Conservation (phyloP, 2,797 vertebrate species). For the Danio kyathit region DNA sequence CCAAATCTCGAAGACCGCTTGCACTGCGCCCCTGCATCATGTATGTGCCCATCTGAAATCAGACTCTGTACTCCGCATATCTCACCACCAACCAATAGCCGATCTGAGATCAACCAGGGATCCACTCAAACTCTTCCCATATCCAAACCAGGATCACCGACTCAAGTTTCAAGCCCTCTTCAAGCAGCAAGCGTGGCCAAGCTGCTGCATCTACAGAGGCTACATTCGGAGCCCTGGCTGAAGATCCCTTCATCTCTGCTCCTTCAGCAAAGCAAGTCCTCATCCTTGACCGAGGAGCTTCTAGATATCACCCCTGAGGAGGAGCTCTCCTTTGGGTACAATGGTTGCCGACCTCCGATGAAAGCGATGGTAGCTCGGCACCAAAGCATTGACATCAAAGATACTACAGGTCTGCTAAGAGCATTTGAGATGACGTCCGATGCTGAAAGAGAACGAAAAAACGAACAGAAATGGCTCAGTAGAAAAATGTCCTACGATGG, state of each 20-base stretch:
- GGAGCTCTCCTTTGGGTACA: constrained; percentile 76
- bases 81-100: constrained; percentile 65
- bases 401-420: constrained; percentile 75
- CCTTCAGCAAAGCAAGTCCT: constrained; percentile 80
- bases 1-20: constrained; percentile 76
- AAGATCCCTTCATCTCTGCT: constrained; percentile 76
- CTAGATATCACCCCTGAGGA: constrained; percentile 78
- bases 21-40: constrained; percentile 62
- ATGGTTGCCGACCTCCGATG: constrained; percentile 65
- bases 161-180: constrained; percentile 66
- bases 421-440: constrained; percentile 72
- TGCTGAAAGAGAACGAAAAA: constrained; percentile 56
- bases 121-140: constrained; percentile 54
- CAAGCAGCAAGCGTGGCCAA: constrained; percentile 71
- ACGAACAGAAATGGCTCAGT: constrained; percentile 65
- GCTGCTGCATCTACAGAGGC: constrained; percentile 71
- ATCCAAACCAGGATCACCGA: constrained; percentile 74
- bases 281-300: constrained; percentile 82
- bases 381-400: constrained; percentile 85
- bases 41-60: constrained; percentile 77
- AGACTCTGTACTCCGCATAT: constrained; percentile 74
- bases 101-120: constrained; percentile 61
- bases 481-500: constrained; percentile 87
- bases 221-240: constrained; percentile 81
- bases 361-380: constrained; percentile 75